These are phyloP conservation scores for Neolamprologus cancellatus DNA, from an alignment of 2,113 vertebrate genomes.

Conservation along the genomic window DNA sequence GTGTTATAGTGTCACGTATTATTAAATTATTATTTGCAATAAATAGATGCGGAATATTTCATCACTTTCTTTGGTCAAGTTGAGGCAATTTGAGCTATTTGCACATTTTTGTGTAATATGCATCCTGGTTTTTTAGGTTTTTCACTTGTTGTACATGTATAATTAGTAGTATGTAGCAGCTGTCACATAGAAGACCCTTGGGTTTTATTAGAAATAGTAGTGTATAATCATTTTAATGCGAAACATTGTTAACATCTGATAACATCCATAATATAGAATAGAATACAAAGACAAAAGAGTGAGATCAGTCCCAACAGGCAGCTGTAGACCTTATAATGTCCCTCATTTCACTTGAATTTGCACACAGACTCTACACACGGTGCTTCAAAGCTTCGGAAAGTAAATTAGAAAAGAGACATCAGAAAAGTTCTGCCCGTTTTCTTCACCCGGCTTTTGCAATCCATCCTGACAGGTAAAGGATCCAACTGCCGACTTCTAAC, in stretches of 20 bases:
- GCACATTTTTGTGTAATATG: background rate
- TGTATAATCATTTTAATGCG: rapidly evolving
- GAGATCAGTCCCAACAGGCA: background rate
- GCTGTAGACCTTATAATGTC: background rate
- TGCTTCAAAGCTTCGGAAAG: constrained; percentile 13
- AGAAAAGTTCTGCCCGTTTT: background rate
- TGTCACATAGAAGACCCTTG: background rate
- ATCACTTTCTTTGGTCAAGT: background rate
- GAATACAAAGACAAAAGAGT: background rate
- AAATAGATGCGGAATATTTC: background rate
- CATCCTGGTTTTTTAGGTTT: rapidly evolving
- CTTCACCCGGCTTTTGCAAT: background rate
- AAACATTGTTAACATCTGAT: background rate
- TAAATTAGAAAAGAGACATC: constrained; percentile 28
- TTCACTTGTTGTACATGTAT: background rate
- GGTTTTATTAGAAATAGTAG: background rate
- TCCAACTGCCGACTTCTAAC: constrained; percentile 2
- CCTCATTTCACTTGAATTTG: background rate
- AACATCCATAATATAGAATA: background rate
- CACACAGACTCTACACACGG: background rate
- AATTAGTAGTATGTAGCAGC: background rate
- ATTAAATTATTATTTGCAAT: background rate
- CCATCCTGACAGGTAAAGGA: background rate
- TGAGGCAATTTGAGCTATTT: background rate
- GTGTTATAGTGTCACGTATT: background rate